These are phyloP conservation scores for Cheilosia variabilis DNA, from an alignment of 2,888 invertebrate species.

Conservation along the genomic window DNA sequence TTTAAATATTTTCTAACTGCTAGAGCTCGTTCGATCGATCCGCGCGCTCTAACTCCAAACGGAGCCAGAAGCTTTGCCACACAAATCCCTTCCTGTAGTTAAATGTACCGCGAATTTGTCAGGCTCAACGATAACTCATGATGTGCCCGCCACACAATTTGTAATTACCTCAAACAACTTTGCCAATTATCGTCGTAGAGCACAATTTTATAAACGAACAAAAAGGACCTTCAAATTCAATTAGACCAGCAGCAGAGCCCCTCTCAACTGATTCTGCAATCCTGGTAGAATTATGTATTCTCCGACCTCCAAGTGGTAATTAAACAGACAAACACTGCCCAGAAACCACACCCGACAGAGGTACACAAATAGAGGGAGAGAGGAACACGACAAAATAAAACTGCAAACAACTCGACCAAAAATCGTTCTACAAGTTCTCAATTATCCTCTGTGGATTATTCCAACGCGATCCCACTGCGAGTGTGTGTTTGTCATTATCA, in stretches of 20 bases:
- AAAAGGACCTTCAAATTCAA: slow-evolving; percentile 37
- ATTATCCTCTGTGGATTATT: slow-evolving; percentile 60
- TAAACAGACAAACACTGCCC: slow-evolving; percentile 40
- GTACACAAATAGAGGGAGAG: not conserved
- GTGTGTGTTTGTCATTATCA: slow-evolving; percentile 65
- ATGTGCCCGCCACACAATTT: no score
- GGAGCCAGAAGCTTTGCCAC: no score
- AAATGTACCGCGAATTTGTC: no score
- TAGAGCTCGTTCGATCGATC: no score
- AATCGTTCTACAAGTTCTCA: slow-evolving; percentile 59
- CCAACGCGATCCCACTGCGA: slow-evolving; percentile 5
- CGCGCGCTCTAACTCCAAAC: no score
- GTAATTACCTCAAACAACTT: no score
- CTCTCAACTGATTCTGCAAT: slow-evolving; percentile 24
- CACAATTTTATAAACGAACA: not conserved
- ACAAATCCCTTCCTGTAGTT: no score
- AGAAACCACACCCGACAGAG: slow-evolving; percentile 21
- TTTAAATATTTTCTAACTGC: no score
- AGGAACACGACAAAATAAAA: slow-evolving; percentile 32
- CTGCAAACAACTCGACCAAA: slow-evolving; percentile 53
- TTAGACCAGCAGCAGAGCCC: slow-evolving; percentile 21
- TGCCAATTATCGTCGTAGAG: not conserved
- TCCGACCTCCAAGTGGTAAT: slow-evolving; percentile 29
- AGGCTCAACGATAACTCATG: no score
- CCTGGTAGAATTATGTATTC: not conserved